Evolutionary conservation across 1,140 invertebrate genomes (phyloP).

Genomic region (Aricia agestis): DNA sequence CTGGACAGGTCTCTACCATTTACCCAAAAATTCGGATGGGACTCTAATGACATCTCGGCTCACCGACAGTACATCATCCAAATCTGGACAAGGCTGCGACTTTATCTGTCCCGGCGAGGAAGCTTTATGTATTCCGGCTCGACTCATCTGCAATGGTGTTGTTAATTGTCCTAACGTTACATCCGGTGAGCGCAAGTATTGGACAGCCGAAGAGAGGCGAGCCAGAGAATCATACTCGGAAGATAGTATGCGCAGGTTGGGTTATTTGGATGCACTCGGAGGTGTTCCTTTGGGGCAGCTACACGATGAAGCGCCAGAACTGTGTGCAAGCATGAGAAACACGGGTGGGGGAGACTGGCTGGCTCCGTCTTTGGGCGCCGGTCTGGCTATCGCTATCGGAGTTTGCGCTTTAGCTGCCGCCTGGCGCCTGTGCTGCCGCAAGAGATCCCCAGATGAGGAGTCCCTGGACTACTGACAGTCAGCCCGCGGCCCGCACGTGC

Average conservation of each 20-base stretch:
- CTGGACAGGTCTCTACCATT: constrained; percentile 92
- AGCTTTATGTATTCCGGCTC: constrained; percentile 86
- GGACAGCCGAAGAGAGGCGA: constrained; percentile 67
- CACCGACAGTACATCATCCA: constrained; percentile 74
- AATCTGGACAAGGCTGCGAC: constrained; percentile 78
- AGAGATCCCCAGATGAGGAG: constrained; percentile 68
- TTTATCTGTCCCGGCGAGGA: constrained; percentile 90
- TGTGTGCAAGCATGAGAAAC: constrained; percentile 75
- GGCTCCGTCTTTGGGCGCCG: constrained; percentile 61
- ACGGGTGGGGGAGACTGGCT: constrained; percentile 59
- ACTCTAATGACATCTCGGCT: constrained; percentile 84
- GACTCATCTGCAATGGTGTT: constrained; percentile 90
- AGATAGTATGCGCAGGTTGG: constrained; percentile 76
- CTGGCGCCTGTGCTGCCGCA: constrained; percentile 72
- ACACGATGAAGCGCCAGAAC: constrained; percentile 80
- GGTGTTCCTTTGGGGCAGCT: constrained; percentile 69
- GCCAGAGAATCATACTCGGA: constrained; percentile 74
- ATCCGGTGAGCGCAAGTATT: constrained; percentile 55
- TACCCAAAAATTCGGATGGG: constrained; percentile 88
- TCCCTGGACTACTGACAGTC: constrained; percentile 75
- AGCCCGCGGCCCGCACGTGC: constrained; percentile 70
- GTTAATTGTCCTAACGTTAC: constrained; percentile 87
- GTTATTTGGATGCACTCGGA: constrained; percentile 72
- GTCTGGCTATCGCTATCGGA: constrained; percentile 55
- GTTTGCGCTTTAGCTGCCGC: constrained; percentile 62